Evolutionary conservation across 1,140 invertebrate species (phyloP).

Genomic region (Drosophila pseudoananassae): DNA sequence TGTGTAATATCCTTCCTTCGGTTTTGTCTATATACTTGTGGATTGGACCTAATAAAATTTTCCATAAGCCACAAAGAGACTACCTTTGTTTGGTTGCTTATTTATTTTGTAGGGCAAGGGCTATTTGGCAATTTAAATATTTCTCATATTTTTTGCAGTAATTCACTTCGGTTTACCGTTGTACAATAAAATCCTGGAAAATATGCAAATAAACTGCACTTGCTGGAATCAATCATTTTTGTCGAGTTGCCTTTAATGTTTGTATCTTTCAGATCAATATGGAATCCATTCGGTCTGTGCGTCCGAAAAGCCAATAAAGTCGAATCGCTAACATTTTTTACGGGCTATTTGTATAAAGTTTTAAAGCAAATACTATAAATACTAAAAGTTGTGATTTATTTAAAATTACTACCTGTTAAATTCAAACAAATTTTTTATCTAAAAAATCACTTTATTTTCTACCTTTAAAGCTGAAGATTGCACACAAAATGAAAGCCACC

Average conservation of each 20-base stretch:
- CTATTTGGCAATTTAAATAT: conserved; percentile 50
- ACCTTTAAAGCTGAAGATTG: neutral
- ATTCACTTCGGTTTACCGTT: conserved; percentile 46
- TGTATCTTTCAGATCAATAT: neutral
- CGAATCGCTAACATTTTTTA: neutral
- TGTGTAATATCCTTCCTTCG: neutral
- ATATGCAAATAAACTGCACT: conserved; percentile 43
- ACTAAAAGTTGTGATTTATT: neutral
- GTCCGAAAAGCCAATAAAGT: too few relatives aligned
- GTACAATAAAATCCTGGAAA: conserved; percentile 47
- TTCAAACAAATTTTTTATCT: too few relatives aligned
- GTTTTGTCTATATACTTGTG: conserved; percentile 7
- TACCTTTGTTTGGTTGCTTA: conserved; percentile 39
- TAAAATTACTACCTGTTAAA: neutral
- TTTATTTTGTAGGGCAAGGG: conserved; percentile 16
- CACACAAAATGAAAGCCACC: neutral
- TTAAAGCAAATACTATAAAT: too few relatives aligned
- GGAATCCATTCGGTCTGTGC: neutral
- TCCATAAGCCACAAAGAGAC: conserved; percentile 40
- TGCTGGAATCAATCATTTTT: conserved; percentile 55
- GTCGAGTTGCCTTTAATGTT: neutral
- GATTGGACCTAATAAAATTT: conserved; percentile 58
- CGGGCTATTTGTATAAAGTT: neutral
- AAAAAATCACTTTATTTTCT: neutral
- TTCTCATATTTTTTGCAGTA: conserved; percentile 37